Evolutionary conservation across 2,797 vertebrate species (phyloP).

Genomic region (Echiichthys vipera): DNA sequence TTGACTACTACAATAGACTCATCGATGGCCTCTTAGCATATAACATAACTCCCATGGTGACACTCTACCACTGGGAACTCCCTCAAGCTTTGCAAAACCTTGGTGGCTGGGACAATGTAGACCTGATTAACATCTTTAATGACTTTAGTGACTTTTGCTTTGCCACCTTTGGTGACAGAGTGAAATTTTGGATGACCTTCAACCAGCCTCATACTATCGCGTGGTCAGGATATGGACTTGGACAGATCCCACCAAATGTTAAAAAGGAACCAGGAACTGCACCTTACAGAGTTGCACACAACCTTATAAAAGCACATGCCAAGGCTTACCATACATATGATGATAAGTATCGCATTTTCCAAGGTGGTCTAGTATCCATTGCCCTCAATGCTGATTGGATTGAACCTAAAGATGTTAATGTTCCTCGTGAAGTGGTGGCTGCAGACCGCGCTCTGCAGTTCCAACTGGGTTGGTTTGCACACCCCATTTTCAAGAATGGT

Average conservation of each 20-base stretch:
- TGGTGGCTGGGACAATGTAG: slow-evolving; percentile 87
- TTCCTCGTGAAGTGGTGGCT: slow-evolving; percentile 86
- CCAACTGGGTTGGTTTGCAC: slow-evolving; percentile 93
- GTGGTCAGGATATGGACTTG: slow-evolving; percentile 88
- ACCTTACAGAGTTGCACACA: slow-evolving; percentile 89
- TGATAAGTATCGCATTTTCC: slow-evolving; percentile 86
- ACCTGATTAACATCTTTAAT: slow-evolving; percentile 88
- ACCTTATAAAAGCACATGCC: slow-evolving; percentile 92
- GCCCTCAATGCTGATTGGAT: slow-evolving; percentile 88
- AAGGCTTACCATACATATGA: slow-evolving; percentile 91
- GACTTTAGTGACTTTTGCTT: slow-evolving; percentile 94
- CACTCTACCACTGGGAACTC: slow-evolving; percentile 94
- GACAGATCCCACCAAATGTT: slow-evolving; percentile 86
- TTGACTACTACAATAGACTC: slow-evolving; percentile 91
- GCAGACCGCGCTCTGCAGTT: slow-evolving; percentile 94
- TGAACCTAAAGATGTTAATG: slow-evolving; percentile 85
- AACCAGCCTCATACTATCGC: slow-evolving; percentile 88
- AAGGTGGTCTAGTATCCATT: slow-evolving; percentile 89
- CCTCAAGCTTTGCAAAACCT: slow-evolving; percentile 91
- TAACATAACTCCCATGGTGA: slow-evolving; percentile 91
- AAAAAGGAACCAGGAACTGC: slow-evolving; percentile 80
- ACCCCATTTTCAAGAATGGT: slow-evolving; percentile 95
- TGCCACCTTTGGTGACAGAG: slow-evolving; percentile 92
- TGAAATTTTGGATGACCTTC: slow-evolving; percentile 97
- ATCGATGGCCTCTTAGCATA: slow-evolving; percentile 86